Percentiles rank a stretch among this genome's conserved stretches.
phyloP scores from a whole-genome alignment of 2,113 vertebrate genomes.

The Desmodus rotundus region DNA sequence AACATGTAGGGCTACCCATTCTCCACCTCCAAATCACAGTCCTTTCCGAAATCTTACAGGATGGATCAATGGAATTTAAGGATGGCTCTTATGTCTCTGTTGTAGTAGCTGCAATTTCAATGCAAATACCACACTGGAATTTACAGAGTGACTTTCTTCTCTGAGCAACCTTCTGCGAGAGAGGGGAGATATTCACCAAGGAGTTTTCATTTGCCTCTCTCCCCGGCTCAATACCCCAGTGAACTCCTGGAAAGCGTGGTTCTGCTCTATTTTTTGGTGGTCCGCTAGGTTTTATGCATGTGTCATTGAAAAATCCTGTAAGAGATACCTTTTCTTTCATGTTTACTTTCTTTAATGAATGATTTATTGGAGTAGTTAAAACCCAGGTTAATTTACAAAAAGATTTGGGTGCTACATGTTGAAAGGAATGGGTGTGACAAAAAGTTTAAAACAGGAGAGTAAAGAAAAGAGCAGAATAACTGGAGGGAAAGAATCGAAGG shows the following conservation, averaged over 20 bases:
- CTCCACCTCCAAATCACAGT: constrained; percentile 17
- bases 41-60: background rate
- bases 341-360: background rate
- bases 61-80: background rate
- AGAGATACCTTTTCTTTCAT: background rate
- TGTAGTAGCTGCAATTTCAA: background rate
- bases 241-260: background rate
- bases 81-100: background rate
- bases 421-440: background rate
- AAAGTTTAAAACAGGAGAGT: background rate
- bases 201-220: background rate
- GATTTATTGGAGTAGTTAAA: background rate
- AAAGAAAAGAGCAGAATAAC: background rate
- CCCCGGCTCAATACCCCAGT: background rate
- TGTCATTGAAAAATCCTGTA: background rate
- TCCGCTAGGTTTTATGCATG: background rate
- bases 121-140: background rate
- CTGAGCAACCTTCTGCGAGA: background rate
- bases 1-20: background rate
- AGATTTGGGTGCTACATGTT: background rate
- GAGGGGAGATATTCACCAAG: background rate
- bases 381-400: background rate
- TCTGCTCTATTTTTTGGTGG: background rate
- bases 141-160: background rate
- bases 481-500: background rate